Percentiles rank a stretch among this genome's conserved stretches.
Evolutionary conservation across 2,888 invertebrate species (phyloP).

Genomic region (Athetis lepigone): DNA sequence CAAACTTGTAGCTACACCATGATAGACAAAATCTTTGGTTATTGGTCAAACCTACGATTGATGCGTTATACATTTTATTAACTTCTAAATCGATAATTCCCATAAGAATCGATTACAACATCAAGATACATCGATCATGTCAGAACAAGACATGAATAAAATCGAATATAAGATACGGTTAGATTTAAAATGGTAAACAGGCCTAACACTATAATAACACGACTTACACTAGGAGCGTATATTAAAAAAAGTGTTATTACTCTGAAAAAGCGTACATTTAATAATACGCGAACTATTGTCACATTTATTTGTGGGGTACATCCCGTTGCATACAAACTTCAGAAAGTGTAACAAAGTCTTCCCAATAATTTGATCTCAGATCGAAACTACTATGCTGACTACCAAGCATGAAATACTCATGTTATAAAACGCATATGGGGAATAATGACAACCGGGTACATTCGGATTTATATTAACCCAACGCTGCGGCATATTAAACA

Average conservation of each 20-base stretch:
- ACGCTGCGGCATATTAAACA: too few species aligned
- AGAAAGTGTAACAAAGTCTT: constrained; percentile 17
- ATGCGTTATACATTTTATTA: too few species aligned
- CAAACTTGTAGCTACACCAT: background rate
- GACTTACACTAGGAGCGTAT: constrained; percentile 70
- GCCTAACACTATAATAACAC: constrained; percentile 61
- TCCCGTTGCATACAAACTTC: constrained; percentile 24
- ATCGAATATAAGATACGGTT: constrained; percentile 54
- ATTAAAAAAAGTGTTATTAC: constrained; percentile 65
- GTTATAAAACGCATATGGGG: background rate
- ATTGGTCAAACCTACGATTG: background rate
- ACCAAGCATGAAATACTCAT: constrained; percentile 6
- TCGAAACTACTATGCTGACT: background rate
- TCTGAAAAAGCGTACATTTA: constrained; percentile 68
- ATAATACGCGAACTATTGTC: constrained; percentile 73
- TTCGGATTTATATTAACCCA: too few species aligned
- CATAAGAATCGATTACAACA: constrained; percentile 13
- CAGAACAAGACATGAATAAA: constrained; percentile 34
- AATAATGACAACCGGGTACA: too few species aligned
- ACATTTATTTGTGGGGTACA: constrained; percentile 60
- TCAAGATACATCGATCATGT: constrained; percentile 27
- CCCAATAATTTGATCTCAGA: constrained; percentile 44
- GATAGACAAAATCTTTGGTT: background rate
- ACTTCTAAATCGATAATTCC: background rate
- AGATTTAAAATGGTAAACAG: constrained; percentile 64